phyloP scores from a whole-genome alignment of 2,113 vertebrate genomes.

The Pseudolaguvia tuberculata region DNA sequence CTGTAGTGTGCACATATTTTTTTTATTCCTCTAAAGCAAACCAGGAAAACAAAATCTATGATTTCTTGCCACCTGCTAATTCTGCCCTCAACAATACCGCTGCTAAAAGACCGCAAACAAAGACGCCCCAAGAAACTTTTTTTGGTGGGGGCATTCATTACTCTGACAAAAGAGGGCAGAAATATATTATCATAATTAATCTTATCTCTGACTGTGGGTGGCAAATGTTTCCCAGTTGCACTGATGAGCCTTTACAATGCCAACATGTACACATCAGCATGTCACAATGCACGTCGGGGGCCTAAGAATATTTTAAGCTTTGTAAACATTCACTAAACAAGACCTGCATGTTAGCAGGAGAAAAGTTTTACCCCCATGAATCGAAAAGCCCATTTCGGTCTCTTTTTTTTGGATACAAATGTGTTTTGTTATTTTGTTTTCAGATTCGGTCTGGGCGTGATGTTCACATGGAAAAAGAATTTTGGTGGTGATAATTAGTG shows the following conservation, averaged over 20 bases:
- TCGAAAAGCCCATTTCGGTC: constrained; percentile 31
- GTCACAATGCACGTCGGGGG: constrained; percentile 50
- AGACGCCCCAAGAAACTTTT: constrained; percentile 82
- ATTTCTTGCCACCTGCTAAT: constrained; percentile 88
- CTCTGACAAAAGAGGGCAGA: constrained; percentile 87
- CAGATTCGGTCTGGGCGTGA: background rate
- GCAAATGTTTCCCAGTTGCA: constrained; percentile 63
- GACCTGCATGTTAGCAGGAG: constrained; percentile 45
- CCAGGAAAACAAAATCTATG: constrained; percentile 70
- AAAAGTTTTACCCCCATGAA: constrained; percentile 20
- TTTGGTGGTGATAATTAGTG: no score
- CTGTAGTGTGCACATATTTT: background rate
- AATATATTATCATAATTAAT: constrained; percentile 97
- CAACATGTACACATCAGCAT: constrained; percentile 66
- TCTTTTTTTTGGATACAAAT: constrained; percentile 36
- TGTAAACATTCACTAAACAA: constrained; percentile 58
- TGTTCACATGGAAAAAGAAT: constrained; percentile 4
- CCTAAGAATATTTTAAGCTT: constrained; percentile 61
- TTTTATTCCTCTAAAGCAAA: constrained; percentile 54
- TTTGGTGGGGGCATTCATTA: constrained; percentile 88
- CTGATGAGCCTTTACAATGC: constrained; percentile 59
- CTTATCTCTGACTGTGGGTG: constrained; percentile 89
- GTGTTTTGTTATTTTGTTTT: constrained; percentile 27
- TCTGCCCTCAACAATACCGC: constrained; percentile 77
- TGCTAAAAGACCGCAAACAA: constrained; percentile 84